Evolutionary conservation across 1,140 invertebrate genomes (phyloP).

Genomic region (Apocrypta bakeri): DNA sequence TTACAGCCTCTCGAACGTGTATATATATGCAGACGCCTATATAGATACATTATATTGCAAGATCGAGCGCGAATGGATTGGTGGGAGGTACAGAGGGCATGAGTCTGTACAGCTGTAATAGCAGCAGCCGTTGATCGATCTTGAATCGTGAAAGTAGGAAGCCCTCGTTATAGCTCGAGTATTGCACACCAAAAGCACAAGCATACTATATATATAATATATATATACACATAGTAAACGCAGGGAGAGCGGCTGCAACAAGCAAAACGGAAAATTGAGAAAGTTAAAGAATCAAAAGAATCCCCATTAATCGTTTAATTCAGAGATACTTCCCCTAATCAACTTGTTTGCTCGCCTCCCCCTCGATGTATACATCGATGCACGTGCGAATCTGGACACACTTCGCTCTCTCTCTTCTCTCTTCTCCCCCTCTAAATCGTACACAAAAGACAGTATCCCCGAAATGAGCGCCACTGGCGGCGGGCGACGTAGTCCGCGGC

Average conservation of each 20-base stretch:
- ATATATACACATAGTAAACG: no score
- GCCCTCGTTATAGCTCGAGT: constrained; percentile 50
- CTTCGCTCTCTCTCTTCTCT: neutral
- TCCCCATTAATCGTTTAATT: neutral
- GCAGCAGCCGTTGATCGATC: constrained; percentile 53
- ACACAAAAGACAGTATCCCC: constrained; percentile 19
- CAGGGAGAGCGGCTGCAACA: neutral
- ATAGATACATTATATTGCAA: constrained; percentile 41
- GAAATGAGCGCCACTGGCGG: constrained; percentile 61
- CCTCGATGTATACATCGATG: neutral
- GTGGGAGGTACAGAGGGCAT: neutral
- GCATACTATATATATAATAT: no score
- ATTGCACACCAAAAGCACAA: no score
- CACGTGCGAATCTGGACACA: neutral
- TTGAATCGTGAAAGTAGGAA: constrained; percentile 65
- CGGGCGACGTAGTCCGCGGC: constrained; percentile 63
- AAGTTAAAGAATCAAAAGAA: neutral
- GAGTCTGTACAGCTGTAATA: neutral
- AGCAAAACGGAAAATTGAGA: neutral
- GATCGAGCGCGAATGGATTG: constrained; percentile 48
- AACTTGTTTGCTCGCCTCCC: neutral
- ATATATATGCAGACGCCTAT: constrained; percentile 25
- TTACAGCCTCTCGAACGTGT: neutral
- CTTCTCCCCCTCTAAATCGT: neutral
- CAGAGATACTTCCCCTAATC: neutral